Evolutionary conservation across 2,797 vertebrate genomes (phyloP).

Genomic region (Onychomys leucogaster): DNA sequence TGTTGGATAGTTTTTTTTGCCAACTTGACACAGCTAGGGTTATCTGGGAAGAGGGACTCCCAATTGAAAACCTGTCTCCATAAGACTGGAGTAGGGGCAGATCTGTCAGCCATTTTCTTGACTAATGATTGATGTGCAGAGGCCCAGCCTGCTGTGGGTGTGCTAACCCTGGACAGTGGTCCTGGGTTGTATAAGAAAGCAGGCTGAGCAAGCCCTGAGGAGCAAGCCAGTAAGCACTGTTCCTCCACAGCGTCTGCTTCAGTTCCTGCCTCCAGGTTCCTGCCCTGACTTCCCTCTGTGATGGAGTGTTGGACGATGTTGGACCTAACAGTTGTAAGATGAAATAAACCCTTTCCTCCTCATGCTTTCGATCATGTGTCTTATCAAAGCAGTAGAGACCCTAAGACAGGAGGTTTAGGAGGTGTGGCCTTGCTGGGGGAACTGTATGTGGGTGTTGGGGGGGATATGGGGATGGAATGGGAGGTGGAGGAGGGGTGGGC

Average conservation of each 20-base stretch:
- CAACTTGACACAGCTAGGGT: not conserved
- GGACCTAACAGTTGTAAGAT: not conserved
- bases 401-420: not conserved
- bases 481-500: not conserved
- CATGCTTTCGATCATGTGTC: not conserved
- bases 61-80: not conserved
- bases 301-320: not conserved
- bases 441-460: not conserved
- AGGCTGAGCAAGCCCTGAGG: not conserved
- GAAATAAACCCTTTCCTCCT: not conserved
- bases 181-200: not conserved
- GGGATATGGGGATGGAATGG: no score
- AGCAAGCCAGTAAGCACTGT: not conserved
- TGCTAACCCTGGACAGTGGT: not conserved
- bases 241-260: not conserved
- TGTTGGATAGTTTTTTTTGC: not conserved
- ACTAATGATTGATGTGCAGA: not conserved
- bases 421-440: not conserved
- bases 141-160: not conserved
- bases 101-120: not conserved
- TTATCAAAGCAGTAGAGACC: not conserved
- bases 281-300: not conserved
- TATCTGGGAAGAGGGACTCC: not conserved
- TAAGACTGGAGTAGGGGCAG: not conserved
- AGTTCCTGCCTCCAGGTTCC: not conserved